These are phyloP conservation scores for Andinoacara biseriatus DNA, from an alignment of 2,113 vertebrate species.

Conservation along the genomic window DNA sequence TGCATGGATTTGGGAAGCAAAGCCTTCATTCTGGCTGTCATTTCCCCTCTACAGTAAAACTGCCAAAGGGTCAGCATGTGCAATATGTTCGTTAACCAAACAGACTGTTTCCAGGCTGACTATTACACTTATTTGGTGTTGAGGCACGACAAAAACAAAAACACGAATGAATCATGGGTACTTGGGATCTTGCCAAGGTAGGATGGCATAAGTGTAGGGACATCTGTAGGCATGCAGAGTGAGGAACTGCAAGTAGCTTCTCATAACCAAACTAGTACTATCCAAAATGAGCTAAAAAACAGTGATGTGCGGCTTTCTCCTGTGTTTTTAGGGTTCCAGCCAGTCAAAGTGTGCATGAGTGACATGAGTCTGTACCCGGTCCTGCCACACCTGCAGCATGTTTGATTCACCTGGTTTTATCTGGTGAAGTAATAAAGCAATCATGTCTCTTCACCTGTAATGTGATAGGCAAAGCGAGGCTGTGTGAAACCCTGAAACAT, in stretches of 20 bases:
- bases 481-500: too few species aligned
- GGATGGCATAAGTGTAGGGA: neutral
- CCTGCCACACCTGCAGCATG: too few species aligned
- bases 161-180: slow-evolving; percentile 14
- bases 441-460: too few species aligned
- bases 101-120: neutral
- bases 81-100: slow-evolving; percentile 45
- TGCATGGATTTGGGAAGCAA: slow-evolving; percentile 25
- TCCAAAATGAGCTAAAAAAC: neutral
- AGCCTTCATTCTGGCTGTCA: slow-evolving; percentile 25
- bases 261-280: neutral
- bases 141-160: neutral
- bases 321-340: neutral
- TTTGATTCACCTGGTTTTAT: too few species aligned
- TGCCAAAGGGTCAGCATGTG: slow-evolving; percentile 25
- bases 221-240: slow-evolving; percentile 11
- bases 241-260: slow-evolving; percentile 9
- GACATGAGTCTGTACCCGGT: too few species aligned
- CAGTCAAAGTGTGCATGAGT: too few species aligned
- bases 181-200: neutral
- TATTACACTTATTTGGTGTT: neutral
- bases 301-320: neutral
- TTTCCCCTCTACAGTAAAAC: slow-evolving; percentile 30
- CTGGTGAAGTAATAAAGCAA: too few species aligned
- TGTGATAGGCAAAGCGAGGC: too few species aligned